Base-by-base conservation (phyloP, 1,140 invertebrate genomes). In the Theocolax elegans region DNA sequence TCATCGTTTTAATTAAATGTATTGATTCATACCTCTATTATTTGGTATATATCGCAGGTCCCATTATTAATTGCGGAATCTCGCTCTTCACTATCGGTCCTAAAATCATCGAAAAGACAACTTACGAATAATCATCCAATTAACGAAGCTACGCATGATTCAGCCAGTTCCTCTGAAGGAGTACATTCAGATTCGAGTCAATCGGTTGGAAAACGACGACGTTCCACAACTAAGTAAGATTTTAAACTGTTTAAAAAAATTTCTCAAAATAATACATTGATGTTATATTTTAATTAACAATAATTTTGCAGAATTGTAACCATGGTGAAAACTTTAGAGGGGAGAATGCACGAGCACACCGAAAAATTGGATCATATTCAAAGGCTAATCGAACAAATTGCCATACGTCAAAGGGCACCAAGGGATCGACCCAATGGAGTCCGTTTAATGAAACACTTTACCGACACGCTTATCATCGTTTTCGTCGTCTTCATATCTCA, bases 131-230 rank as follows among this genome's bases (percentile, higher is more conserved):
- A 86, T 76, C 74, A 84, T 65, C 84, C 85, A 49, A 74, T 86
- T 58, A 73, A 77, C 59, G 85, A 86, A 68, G 74, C 76, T 58
- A 81, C 69, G 63, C 84, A 85, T 44, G 84, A 83, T 76, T 86
- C 82, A 60, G 87, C 80, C 49, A 87, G 86, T 76, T 87, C 87
- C 4, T 87, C 87, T n/a, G 85, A 84, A 4, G 86, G 83, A 21
- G 77, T 78, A 53, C 86, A 85, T 53, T 86, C 85, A 10, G 86
- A 87, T 78, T 87, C 86, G 69, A 87, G 86, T 81, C 84, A 85
- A 66, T 87, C 85, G 17, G 72, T 85, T 54, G 80, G 81, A 10
- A 85, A 86, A 77, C 74, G 82, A 67, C 81, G 80, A 77, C 79
- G 81, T 67, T 79, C 81, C 38, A 62, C 75, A 0, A 72, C 79